Conservation (phyloP, 2,888 invertebrate genomes). For the Ommatoiulus sabulosus region DNA sequence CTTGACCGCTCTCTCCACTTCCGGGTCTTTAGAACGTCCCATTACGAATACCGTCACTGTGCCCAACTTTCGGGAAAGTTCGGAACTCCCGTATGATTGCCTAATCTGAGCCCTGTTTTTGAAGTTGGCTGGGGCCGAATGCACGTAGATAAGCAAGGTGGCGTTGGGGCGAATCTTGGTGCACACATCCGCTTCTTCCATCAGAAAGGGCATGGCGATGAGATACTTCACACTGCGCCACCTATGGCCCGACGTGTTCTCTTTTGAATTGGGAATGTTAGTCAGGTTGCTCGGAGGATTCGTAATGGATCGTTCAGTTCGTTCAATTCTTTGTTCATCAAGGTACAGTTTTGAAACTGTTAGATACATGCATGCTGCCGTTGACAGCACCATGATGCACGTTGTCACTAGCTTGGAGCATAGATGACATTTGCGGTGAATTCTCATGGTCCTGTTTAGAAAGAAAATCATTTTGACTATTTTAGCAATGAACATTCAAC, state of each 20-base stretch:
- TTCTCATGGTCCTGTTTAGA: no score
- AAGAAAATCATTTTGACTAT: no score
- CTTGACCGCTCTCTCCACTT: neutral
- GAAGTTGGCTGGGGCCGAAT: neutral
- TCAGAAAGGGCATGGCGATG: neutral
- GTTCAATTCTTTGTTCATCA: neutral
- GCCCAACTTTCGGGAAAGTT: neutral
- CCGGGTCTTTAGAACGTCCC: neutral
- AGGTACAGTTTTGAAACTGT: neutral
- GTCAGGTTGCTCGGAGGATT: neutral
- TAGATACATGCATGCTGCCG: neutral
- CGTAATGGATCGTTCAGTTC: neutral
- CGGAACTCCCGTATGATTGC: neutral
- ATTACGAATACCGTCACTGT: conserved; percentile 24
- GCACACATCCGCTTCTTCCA: conserved; percentile 39
- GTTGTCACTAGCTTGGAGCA: no score
- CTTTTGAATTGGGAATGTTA: neutral
- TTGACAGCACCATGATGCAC: no score
- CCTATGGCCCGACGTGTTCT: neutral
- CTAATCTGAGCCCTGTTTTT: conserved; percentile 18
- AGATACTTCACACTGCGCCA: neutral
- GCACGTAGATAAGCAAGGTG: conserved; percentile 36
- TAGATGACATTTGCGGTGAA: no score
- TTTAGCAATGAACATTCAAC: no score
- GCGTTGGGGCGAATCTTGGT: neutral